phyloP scores from a whole-genome alignment of 92 coral and sea anemone species.

The Umimayanthus chanpuru region DNA sequence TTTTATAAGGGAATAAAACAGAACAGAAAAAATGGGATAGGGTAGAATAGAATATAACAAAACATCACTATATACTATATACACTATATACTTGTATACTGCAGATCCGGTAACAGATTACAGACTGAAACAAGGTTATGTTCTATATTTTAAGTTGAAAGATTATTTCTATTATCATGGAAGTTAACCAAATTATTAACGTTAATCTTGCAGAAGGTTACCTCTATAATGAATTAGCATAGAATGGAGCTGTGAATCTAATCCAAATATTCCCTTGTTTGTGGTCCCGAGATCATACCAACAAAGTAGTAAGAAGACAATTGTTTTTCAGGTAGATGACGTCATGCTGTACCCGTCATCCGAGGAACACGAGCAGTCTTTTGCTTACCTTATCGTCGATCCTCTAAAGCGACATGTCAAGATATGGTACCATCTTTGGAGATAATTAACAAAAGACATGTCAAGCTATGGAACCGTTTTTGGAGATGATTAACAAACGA shows the following conservation, averaged over 20 bases:
- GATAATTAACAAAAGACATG: conserved; percentile 29
- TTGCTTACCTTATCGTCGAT: conserved; percentile 90
- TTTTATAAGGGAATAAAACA: too few species aligned
- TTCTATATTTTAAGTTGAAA: too few species aligned
- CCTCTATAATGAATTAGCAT: too few species aligned
- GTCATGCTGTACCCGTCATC: conserved; percentile 77
- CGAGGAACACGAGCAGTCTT: conserved; percentile 85
- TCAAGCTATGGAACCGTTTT: not conserved
- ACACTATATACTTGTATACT: too few species aligned
- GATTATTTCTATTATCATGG: too few species aligned
- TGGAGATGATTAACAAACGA: not conserved
- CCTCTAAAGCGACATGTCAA: conserved; percentile 85
- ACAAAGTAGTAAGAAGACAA: not conserved
- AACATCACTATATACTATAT: too few species aligned
- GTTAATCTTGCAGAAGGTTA: too few species aligned
- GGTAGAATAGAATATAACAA: too few species aligned
- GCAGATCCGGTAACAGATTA: too few species aligned
- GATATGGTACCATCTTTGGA: conserved; percentile 94
- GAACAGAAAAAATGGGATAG: too few species aligned
- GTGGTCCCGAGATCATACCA: not conserved
- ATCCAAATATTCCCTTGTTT: not conserved
- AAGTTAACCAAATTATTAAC: too few species aligned
- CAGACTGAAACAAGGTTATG: too few species aligned
- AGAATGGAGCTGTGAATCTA: not conserved
- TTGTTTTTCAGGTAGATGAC: conserved; percentile 54